Evolutionary conservation across 2,113 vertebrate genomes (phyloP).

Genomic region (Sminthopsis crassicaudata): DNA sequence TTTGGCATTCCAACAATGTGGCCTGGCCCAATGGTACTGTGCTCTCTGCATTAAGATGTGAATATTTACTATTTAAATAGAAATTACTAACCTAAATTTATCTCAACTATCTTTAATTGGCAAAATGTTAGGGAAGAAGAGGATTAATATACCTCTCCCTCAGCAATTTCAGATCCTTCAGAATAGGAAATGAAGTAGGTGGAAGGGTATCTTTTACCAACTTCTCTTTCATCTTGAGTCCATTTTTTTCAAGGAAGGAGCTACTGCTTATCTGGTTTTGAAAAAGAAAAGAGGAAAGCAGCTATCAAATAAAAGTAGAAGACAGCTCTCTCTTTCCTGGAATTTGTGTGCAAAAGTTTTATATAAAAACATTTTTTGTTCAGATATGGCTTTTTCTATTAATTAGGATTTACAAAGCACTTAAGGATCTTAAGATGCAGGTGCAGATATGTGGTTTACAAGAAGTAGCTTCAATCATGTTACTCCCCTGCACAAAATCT

Average conservation of each 20-base stretch:
- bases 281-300: neutral
- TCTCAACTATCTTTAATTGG: too few species aligned
- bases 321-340: neutral
- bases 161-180: neutral
- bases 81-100: too few species aligned
- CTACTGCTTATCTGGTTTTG: neutral
- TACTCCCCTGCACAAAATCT: neutral
- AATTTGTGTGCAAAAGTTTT: neutral
- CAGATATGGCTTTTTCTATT: neutral
- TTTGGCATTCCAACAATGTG: too few species aligned
- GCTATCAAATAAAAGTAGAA: neutral
- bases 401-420: neutral
- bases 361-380: neutral
- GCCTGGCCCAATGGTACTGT: too few species aligned
- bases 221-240: neutral
- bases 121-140: too few species aligned
- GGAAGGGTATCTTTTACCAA: neutral
- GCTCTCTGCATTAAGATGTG: too few species aligned
- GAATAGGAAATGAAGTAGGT: neutral
- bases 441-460: neutral
- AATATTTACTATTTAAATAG: too few species aligned
- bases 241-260: neutral
- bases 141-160: neutral
- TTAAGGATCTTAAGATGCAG: neutral
- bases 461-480: neutral